Conservation (phyloP, 2,113 vertebrate species). For the Phalacrocorax pelagicus region DNA sequence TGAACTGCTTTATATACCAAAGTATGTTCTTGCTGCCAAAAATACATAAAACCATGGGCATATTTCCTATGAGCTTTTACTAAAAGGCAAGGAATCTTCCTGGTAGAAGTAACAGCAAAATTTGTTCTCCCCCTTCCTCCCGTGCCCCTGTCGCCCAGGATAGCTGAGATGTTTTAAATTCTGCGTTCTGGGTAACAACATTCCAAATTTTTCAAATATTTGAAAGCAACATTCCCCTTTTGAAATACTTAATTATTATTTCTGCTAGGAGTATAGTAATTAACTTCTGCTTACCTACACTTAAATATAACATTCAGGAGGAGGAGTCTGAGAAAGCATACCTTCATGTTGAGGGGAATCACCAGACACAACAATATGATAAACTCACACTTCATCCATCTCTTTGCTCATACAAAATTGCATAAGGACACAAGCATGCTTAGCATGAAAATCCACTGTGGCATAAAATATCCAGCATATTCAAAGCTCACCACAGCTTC, state of each 20-base stretch:
- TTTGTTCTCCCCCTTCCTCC: not conserved
- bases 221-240: conserved; percentile 8
- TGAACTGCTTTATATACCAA: conserved; percentile 12
- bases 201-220: conserved; percentile 7
- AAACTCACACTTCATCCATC: not conserved
- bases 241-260: conserved; percentile 35
- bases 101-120: not conserved
- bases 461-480: not conserved
- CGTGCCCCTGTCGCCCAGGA: fast-evolving
- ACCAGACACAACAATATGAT: not conserved
- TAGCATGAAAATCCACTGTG: not conserved
- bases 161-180: conserved; percentile 15
- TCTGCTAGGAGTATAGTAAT: not conserved
- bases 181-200: not conserved
- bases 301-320: not conserved
- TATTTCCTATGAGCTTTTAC: not conserved
- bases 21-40: not conserved
- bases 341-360: not conserved
- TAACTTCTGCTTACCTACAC: not conserved
- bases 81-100: not conserved
- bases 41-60: not conserved
- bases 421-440: not conserved
- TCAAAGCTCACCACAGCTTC: not conserved
- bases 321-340: not conserved
- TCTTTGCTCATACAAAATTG: not conserved